Evolutionary conservation across 2,888 invertebrate species (phyloP).

Genomic region (Beris chalybata): DNA sequence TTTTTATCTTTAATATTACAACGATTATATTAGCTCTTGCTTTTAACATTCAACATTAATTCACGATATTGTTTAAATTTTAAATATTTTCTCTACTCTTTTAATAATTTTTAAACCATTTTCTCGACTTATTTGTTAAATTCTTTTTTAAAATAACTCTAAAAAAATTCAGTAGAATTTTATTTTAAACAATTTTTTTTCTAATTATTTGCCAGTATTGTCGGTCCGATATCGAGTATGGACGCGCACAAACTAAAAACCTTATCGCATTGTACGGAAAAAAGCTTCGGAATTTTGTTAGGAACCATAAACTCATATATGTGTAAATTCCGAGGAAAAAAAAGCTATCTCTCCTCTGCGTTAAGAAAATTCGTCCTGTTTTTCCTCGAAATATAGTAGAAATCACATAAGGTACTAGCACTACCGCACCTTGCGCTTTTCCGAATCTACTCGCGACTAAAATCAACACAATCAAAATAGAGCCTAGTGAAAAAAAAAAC

Average conservation of each 20-base stretch:
- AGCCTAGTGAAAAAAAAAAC: too few relatives aligned
- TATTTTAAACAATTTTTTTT: too few relatives aligned
- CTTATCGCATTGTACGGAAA: conserved; percentile 8
- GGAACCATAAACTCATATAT: neutral
- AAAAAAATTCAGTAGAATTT: too few relatives aligned
- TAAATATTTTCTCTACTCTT: neutral
- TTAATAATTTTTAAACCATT: neutral
- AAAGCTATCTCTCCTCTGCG: conserved; percentile 4
- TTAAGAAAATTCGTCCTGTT: neutral
- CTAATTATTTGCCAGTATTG: conserved; percentile 31
- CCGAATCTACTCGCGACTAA: too few relatives aligned
- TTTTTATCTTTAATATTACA: too few relatives aligned
- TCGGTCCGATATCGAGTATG: conserved; percentile 44
- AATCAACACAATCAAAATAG: too few relatives aligned
- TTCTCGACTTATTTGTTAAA: neutral
- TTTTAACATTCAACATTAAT: neutral
- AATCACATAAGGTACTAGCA: too few relatives aligned
- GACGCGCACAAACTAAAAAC: conserved; percentile 45
- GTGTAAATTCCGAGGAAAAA: conserved; percentile 21
- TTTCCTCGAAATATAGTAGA: conserved; percentile 8
- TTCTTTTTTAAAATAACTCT: neutral
- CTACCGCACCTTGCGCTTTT: too few relatives aligned
- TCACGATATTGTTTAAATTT: neutral
- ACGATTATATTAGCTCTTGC: neutral
- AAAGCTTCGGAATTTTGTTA: conserved; percentile 12